Percentiles rank a stretch among this genome's conserved stretches.
Evolutionary conservation across 1,140 invertebrate genomes (phyloP).

Genomic region (Brachionus sp.): DNA sequence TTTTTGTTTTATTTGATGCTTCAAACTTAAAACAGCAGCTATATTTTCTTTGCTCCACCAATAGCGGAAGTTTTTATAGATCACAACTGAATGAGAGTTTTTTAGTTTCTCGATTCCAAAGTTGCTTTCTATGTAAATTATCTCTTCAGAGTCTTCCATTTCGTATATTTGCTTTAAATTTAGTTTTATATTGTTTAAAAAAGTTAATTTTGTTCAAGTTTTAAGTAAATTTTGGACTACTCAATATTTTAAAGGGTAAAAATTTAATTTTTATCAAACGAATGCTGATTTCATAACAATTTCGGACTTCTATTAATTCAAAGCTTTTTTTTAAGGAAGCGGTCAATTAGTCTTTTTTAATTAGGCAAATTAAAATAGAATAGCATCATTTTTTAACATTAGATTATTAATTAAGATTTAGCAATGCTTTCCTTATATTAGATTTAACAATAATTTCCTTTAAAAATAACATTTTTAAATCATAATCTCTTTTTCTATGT

Average conservation of each 20-base stretch:
- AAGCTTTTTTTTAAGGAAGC: neutral
- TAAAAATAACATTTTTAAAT: too few species aligned
- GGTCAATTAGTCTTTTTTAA: neutral
- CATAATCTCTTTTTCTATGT: too few species aligned
- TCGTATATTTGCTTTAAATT: neutral
- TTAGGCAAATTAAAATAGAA: neutral
- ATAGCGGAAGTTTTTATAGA: neutral
- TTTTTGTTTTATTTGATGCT: too few species aligned
- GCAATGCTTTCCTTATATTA: neutral
- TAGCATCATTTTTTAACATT: neutral
- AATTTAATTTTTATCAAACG: neutral
- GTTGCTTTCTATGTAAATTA: neutral
- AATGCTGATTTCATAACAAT: neutral
- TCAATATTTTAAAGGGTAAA: neutral
- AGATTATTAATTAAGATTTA: too few species aligned
- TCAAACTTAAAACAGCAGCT: too few species aligned
- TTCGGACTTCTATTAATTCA: neutral
- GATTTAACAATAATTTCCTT: neutral
- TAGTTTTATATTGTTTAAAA: neutral
- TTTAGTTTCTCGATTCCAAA: neutral
- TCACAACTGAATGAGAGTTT: conserved; percentile 4
- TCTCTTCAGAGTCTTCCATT: neutral
- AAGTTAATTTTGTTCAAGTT: neutral
- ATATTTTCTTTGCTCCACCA: neutral
- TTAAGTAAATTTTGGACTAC: neutral